Base-by-base conservation (phyloP, 2,888 invertebrate species). In the Andrena chrysosceles region DNA sequence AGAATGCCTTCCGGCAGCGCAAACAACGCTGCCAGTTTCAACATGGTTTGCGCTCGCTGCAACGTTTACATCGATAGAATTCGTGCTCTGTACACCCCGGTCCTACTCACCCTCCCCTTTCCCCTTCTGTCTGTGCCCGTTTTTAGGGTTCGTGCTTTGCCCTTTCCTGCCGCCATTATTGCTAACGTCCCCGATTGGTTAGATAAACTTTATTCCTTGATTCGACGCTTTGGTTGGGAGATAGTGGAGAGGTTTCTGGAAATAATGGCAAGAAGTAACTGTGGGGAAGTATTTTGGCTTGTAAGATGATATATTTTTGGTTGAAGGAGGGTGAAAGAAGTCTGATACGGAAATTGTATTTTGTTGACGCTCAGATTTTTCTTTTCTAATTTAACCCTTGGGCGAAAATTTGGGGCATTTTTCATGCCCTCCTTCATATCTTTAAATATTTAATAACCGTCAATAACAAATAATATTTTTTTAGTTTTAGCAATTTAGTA, bases 21-120 rank as follows among this genome's bases (percentile, higher is more conserved):
- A 72, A 64, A 72, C 72, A 72, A 64, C 63, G 72, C 35, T n/a
- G 63, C 54, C 72, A 72, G 72, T 54, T 72, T 54, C 72, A 64
- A 72, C 72, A 20, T 64, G 63, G 49, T 26, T 29, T 23, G 31
- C 6, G 71, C 31, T 23, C 33, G 63, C 33, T 42, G 60, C 48
- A 35, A 54, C 54, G 54, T 64, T 72, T 64, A 64, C 63, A 54
- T 52, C 72, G 72, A 64, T 26, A 52, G 72, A 54, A 72, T 72
- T 35, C 63, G 42, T 62, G 70, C 48, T 49, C 60, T 16, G 60
- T 31, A 59, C 60, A 48, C 29, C 20, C 42, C 20, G 48, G 31
- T 23, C 42, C 31, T 16, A 42, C 26, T 49, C 26, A 49, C 35
- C 20, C 42, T 31, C 20, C 42, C 8, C 16, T 7, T 31, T 31